Conservation (phyloP, 2,797 vertebrate species). For the Hippocampus kuda region DNA sequence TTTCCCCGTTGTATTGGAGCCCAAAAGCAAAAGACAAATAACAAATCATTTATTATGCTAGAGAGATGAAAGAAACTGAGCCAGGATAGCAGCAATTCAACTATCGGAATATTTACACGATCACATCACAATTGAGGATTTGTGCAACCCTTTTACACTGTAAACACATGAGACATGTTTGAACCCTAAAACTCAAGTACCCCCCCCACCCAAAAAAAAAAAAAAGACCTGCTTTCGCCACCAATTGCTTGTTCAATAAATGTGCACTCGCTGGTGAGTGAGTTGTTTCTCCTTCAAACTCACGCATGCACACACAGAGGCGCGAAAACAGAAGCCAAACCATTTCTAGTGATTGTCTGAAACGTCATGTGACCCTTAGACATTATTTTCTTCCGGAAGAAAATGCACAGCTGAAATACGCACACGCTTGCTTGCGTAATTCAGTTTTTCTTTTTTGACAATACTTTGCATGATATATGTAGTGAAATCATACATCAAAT, state of each 20-base stretch:
- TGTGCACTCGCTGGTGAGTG: slow-evolving; percentile 3
- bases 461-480: neutral
- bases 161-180: slow-evolving; percentile 68
- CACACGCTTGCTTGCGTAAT: slow-evolving; percentile 1
- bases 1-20: neutral
- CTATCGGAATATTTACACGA: slow-evolving; percentile 72
- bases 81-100: slow-evolving; percentile 74
- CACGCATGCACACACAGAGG: neutral
- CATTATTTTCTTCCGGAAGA: slow-evolving; percentile 25
- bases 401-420: slow-evolving; percentile 6
- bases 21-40: slow-evolving; percentile 28
- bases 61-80: slow-evolving; percentile 64
- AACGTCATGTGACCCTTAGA: slow-evolving; percentile 21
- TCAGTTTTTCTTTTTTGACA: neutral
- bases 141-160: slow-evolving; percentile 67
- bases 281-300: neutral
- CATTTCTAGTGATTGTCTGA: slow-evolving; percentile 50
- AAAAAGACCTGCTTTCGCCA: slow-evolving; percentile 42
- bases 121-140: slow-evolving; percentile 66
- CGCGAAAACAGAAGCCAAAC: slow-evolving; percentile 47
- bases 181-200: slow-evolving; percentile 52
- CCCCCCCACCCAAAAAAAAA: slow-evolving; percentile 33
- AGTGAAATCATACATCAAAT: slow-evolving; percentile 4
- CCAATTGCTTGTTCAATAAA: neutral
- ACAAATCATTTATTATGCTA: slow-evolving; percentile 67